Evolutionary conservation across 2,797 vertebrate species (phyloP).

Genomic region (Neostethus bicornis): DNA sequence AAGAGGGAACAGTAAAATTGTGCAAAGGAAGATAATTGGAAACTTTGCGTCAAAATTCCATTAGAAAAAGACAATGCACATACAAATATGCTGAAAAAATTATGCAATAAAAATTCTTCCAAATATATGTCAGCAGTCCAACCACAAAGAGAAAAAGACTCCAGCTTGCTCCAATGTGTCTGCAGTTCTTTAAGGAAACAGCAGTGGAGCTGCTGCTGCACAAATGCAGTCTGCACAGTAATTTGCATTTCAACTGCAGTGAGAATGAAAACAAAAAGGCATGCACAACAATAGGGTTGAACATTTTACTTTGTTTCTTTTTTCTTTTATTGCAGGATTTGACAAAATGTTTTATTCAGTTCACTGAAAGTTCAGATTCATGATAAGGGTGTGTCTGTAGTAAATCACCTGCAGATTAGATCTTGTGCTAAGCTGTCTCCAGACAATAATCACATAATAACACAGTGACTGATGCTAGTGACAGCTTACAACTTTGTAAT

Average conservation of each 20-base stretch:
- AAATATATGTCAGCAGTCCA: conserved; percentile 1
- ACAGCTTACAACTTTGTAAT: conserved; percentile 25
- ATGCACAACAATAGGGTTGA: conserved; percentile 15
- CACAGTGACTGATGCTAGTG: conserved; percentile 25
- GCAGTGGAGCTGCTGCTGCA: conserved; percentile 77
- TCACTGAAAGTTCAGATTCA: conserved; percentile 11
- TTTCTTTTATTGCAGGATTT: conserved; percentile 6
- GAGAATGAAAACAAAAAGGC: conserved; percentile 37
- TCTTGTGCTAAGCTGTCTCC: conserved; percentile 46
- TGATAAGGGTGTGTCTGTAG: conserved; percentile 22
- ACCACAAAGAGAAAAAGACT: conserved; percentile 10
- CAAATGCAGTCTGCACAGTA: conserved; percentile 53
- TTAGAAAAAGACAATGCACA: neutral
- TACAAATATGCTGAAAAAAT: conserved; percentile 2
- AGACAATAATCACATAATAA: conserved; percentile 65
- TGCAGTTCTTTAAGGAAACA: conserved; percentile 69
- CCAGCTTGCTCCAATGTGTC: conserved; percentile 21
- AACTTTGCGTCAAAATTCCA: neutral
- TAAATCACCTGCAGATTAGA: conserved; percentile 58
- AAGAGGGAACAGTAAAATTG: conserved; percentile 11
- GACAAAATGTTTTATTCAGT: conserved; percentile 1
- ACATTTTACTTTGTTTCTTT: conserved; percentile 1
- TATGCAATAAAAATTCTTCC: conserved; percentile 1
- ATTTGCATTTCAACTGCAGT: conserved; percentile 71
- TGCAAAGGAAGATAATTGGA: too few species aligned